Percentiles rank a stretch among this genome's conserved stretches.
Conservation (phyloP, 2,113 vertebrate species). For the Alectura lathami region DNA sequence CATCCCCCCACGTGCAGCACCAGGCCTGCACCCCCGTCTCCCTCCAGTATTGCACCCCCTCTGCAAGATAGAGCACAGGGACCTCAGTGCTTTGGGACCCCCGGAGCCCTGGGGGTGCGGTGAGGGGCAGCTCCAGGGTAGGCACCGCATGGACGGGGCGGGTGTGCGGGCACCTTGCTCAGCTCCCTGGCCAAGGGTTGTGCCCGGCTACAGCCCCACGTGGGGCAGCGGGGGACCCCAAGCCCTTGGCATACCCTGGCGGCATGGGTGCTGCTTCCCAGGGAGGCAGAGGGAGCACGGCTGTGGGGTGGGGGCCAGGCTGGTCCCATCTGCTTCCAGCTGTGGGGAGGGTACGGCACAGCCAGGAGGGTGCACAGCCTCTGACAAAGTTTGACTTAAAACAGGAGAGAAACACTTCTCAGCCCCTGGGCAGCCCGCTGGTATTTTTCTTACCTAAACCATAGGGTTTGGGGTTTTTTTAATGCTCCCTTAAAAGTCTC, state of each 20-base stretch:
- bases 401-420: not conserved
- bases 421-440: not conserved
- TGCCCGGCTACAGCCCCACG: rapidly evolving
- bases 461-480: not conserved
- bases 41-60: not conserved
- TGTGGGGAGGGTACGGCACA: rapidly evolving
- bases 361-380: not conserved
- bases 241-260: not conserved
- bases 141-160: rapidly evolving
- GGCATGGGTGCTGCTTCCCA: rapidly evolving
- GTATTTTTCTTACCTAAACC: not conserved
- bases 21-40: not conserved
- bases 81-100: rapidly evolving
- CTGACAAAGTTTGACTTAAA: not conserved
- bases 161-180: not conserved
- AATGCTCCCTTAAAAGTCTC: not conserved
- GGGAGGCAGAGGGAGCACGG: too few relatives aligned
- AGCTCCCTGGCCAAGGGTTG: rapidly evolving
- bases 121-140: not conserved
- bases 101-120: not conserved
- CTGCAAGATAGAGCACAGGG: rapidly evolving
- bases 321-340: slow-evolving; percentile 6
- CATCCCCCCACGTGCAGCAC: not conserved
- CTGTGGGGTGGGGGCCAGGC: not conserved
- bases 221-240: too few relatives aligned